Evolutionary conservation across 2,113 vertebrate genomes (phyloP), one percentile per base, ranked within the genome.

Genomic region (Cyanistes caeruleus): DNA sequence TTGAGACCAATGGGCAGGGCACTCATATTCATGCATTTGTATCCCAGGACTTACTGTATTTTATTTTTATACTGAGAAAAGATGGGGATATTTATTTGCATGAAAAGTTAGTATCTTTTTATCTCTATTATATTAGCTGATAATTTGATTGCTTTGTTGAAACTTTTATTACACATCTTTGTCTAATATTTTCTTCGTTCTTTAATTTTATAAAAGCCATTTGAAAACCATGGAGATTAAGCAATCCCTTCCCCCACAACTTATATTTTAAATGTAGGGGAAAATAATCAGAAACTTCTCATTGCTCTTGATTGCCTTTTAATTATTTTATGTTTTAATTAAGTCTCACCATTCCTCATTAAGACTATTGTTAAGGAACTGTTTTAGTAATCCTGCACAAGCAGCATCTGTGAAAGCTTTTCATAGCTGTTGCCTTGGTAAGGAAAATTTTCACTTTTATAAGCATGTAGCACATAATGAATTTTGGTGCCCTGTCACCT

Each of bases 261-360:
- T 62, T 75, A 16, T 24, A 44, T 73, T 84, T 69, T 59, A 84
- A 93, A 79, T 53, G 51, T 39, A 37, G 15, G 7, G 21, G 60
- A 13, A 88, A 88, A 92, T 44, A 43, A 78, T 75, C 55, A 83
- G 93, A 75, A 92, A 81, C 53, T 84, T 74, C 37, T 92, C 87
- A 84, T 77, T 93, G 77, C 52, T 77, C 76, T 96, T 94, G 85
- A 95, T 88, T 96, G 90, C 89, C 88, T 95, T 90, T 91, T 97
- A 97, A 95, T 95, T 95, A 93, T 87, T 96, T 80, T 76, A 62
- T 5, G 9, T 59, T 94, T 95, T 96, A 95, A 96, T 96, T 95
- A 97, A 96, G 77, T 90, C 69, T 96, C 65, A 80, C 92, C 39
- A 77, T 95, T 94, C 44, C 79, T 84, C 60, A 39, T 94, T 93